Conservation (phyloP, 2,113 vertebrate genomes). For the Aegithalos caudatus region DNA sequence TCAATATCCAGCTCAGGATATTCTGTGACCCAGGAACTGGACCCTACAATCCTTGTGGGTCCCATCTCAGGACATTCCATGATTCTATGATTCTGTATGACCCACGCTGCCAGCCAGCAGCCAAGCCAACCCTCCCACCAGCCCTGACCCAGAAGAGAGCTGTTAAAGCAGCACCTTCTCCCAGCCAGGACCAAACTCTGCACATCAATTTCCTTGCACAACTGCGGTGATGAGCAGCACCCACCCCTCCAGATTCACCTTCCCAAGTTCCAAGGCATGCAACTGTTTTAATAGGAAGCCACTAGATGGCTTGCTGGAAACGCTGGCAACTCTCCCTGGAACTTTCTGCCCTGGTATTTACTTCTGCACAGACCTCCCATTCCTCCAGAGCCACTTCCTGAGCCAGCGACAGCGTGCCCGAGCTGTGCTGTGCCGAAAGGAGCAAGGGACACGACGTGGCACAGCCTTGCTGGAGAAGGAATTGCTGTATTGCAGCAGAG, state of each 20-base stretch:
- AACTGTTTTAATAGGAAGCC: slow-evolving; percentile 1
- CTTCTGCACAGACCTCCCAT: background rate
- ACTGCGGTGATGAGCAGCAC: rapidly evolving
- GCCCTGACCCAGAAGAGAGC: rapidly evolving
- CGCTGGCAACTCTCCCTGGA: background rate
- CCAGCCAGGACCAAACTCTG: background rate
- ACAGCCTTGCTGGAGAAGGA: background rate
- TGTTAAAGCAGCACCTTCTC: background rate
- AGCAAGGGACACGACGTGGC: background rate
- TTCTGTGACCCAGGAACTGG: background rate
- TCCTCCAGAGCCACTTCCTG: background rate
- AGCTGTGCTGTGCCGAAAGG: rapidly evolving
- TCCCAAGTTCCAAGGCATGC: background rate
- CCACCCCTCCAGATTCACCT: background rate
- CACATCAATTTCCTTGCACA: rapidly evolving
- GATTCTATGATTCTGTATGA: background rate
- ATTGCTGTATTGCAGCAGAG: rapidly evolving
- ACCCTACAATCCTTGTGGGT: background rate
- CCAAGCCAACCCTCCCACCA: background rate
- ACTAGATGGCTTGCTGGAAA: slow-evolving; percentile 65
- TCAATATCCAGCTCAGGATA: background rate
- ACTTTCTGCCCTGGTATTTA: slow-evolving; percentile 7
- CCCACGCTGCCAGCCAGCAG: background rate
- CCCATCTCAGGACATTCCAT: background rate
- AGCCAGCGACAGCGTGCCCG: rapidly evolving